phyloP scores from a whole-genome alignment of 2,888 invertebrate species.

The Athalia circularis region DNA sequence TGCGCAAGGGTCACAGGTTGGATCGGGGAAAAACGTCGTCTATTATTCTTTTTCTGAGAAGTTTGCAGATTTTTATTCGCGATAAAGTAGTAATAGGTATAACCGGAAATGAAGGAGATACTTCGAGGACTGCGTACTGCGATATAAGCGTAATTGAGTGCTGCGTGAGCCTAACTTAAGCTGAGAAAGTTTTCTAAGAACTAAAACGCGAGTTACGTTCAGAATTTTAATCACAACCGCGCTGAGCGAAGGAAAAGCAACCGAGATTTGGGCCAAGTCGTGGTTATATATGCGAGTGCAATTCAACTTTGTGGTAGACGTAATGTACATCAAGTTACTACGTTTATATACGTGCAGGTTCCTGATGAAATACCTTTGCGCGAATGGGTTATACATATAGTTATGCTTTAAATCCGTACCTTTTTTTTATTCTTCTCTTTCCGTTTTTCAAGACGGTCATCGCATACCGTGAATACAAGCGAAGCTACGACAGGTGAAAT shows the following conservation, averaged over 20 bases:
- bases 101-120: slow-evolving; percentile 36
- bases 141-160: slow-evolving; percentile 34
- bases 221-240: slow-evolving; percentile 62
- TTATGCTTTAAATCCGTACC: too few relatives aligned
- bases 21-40: not conserved
- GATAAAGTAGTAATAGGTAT: slow-evolving; percentile 8
- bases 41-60: not conserved
- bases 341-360: too few relatives aligned
- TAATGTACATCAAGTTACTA: too few relatives aligned
- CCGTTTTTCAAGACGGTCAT: too few relatives aligned
- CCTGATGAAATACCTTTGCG: too few relatives aligned
- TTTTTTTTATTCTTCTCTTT: too few relatives aligned
- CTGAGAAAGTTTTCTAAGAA: slow-evolving; percentile 59
- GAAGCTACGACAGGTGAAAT: slow-evolving; percentile 22
- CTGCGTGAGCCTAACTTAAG: slow-evolving; percentile 28
- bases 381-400: too few relatives aligned
- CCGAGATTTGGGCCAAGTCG: slow-evolving; percentile 52
- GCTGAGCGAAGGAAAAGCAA: slow-evolving; percentile 51
- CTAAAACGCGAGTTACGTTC: slow-evolving; percentile 55
- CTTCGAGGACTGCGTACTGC: not conserved
- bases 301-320: too few relatives aligned
- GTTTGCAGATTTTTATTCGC: slow-evolving; percentile 2
- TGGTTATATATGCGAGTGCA: slow-evolving; percentile 22
- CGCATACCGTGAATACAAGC: not conserved
- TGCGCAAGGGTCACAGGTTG: too few relatives aligned